Evolutionary conservation across 2,797 vertebrate genomes (phyloP).

Genomic region (Eremophila alpestris): DNA sequence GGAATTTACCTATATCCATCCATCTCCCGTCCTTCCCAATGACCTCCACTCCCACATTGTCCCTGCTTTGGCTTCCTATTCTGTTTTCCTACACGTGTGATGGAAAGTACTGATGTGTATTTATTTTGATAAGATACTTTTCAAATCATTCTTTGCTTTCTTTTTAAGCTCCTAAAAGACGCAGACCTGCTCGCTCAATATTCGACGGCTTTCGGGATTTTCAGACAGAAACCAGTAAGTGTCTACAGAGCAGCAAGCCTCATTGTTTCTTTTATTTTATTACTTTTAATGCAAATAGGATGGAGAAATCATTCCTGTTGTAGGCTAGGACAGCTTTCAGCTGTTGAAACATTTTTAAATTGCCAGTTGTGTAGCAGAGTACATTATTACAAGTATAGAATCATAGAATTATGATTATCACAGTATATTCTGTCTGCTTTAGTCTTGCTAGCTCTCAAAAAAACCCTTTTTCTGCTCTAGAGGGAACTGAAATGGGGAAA

Average conservation of each 20-base stretch:
- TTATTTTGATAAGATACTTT: neutral
- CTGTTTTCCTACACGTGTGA: fast-evolving
- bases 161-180: constrained; percentile 90
- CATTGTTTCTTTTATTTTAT: neutral
- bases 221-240: constrained; percentile 97
- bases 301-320: neutral
- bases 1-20: neutral
- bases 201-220: constrained; percentile 99
- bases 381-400: neutral
- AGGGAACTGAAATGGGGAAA: neutral
- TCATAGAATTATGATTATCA: neutral
- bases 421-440: neutral
- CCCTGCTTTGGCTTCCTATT: neutral
- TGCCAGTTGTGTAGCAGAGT: neutral
- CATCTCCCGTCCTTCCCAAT: neutral
- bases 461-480: fast-evolving
- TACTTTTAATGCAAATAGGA: neutral
- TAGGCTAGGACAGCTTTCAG: neutral
- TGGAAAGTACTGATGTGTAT: neutral
- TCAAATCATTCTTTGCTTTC: neutral
- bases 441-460: neutral
- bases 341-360: neutral
- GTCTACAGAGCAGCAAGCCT: constrained; percentile 42
- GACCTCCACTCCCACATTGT: neutral
- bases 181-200: constrained; percentile 96